Evolutionary conservation across 2,888 invertebrate species (phyloP), one percentile per base, ranked within the genome.

Genomic region (Monoplex corrugatus): DNA sequence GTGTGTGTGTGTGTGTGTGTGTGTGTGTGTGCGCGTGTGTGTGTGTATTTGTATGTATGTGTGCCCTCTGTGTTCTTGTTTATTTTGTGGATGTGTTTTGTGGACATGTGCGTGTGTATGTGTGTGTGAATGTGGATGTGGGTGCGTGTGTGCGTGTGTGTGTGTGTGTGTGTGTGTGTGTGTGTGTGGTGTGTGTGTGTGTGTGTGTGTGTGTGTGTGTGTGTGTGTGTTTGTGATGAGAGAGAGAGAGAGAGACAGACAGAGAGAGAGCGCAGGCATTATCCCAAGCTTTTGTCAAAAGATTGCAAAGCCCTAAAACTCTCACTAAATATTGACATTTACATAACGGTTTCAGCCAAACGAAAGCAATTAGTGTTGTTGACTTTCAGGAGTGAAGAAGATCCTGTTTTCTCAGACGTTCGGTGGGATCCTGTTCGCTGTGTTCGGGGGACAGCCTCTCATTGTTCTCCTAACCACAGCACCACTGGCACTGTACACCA

Each of bases 371-470:
- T n/a, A n/a, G n/a, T n/a, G n/a, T n/a, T n/a, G n/a, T n/a, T n/a
- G n/a, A n/a, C n/a, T 82, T 93, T 93, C 94, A 97, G 97, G 96
- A 93, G 97, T 97, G 88, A 96, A 96, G 94, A 96, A 96, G 94
- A 96, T 96, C 83, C 96, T 97, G 86, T 96, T 96, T 91, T 96
- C 97, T 35, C 97, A 97, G 95, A 96, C 97, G 83, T 96, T 97
- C 88, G 97, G 97, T 38, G 97, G 97, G 40, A 94, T 97, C 82
- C 95, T 97, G 91, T 97, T 97, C 94, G 96, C 96, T 38, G 91
- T 97, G 45, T 96, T 97, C 93, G 97, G 97, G 38, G 97, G 97
- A 43, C 97, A 97, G 93, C 97, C 97, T n/a, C 96, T 97, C 93
- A 97, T 97, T 90, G 96, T 97, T 44, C 95, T 97, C 45, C 95